Conservation (phyloP, 2,113 vertebrate genomes). For the Anguilla rostrata region DNA sequence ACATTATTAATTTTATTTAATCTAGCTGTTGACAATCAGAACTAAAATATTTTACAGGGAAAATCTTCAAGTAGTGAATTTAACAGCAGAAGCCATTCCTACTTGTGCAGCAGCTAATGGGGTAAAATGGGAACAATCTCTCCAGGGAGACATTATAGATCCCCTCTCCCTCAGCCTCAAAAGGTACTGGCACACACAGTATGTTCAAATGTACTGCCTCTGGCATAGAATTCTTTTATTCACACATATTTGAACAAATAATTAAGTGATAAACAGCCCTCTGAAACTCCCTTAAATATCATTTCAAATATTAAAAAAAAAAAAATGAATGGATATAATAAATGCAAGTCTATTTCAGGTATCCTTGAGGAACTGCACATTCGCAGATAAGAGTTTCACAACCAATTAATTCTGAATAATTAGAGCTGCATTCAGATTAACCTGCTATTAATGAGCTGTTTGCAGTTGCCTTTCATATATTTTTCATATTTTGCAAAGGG, state of each 20-base stretch:
- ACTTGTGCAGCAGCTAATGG: too few species aligned
- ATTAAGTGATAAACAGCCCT: neutral
- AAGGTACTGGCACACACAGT: too few species aligned
- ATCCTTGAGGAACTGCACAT: neutral
- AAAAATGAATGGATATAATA: neutral
- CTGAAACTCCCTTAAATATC: neutral
- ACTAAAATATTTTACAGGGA: neutral
- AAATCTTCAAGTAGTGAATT: neutral
- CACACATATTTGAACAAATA: neutral
- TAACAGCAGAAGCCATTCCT: too few species aligned
- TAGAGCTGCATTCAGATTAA: neutral
- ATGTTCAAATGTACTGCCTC: neutral
- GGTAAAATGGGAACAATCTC: too few species aligned
- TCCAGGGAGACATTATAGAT: too few species aligned
- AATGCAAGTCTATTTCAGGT: neutral
- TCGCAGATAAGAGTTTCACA: neutral
- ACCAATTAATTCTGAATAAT: neutral
- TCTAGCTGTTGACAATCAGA: neutral
- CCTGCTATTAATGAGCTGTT: neutral
- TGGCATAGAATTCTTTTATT: neutral
- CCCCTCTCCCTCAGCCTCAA: too few species aligned
- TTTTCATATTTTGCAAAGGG: neutral
- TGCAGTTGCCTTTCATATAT: neutral
- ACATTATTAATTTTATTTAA: neutral
- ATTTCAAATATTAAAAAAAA: neutral